phyloP scores from a whole-genome alignment of 2,113 vertebrate species.

The Ivindomyrus marchei region DNA sequence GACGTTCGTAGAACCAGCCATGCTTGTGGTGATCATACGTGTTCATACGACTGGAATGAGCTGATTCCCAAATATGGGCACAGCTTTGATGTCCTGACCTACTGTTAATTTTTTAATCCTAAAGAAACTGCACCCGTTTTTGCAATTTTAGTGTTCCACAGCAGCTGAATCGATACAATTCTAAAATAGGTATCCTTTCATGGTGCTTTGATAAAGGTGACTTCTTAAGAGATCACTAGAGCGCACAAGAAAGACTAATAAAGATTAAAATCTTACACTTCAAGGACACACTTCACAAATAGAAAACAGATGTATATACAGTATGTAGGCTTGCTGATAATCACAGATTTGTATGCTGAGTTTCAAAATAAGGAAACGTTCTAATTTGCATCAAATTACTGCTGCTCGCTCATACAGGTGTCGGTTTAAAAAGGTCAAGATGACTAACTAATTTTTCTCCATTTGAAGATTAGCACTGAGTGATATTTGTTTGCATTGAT shows the following conservation, averaged over 20 bases:
- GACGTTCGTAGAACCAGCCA: neutral
- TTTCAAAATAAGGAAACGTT: neutral
- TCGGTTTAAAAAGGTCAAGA: neutral
- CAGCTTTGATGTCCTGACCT: neutral
- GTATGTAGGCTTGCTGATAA: neutral
- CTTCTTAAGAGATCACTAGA: neutral
- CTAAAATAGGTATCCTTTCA: neutral
- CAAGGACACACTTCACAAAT: neutral
- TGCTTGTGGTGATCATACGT: neutral
- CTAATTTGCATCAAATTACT: neutral
- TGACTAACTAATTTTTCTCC: neutral
- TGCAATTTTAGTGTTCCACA: neutral
- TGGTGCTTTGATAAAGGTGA: neutral
- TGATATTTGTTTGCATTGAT: neutral
- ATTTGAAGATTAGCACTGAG: neutral
- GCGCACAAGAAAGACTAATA: neutral
- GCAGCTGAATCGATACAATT: neutral
- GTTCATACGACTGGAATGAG: neutral
- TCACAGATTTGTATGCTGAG: neutral
- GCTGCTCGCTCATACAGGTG: neutral
- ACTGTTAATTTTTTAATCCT: neutral
- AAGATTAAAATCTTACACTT: neutral
- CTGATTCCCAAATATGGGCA: neutral
- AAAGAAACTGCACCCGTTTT: neutral
- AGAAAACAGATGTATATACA: neutral